Conservation (phyloP, 2,113 vertebrate genomes). For the Sorex fumeus region DNA sequence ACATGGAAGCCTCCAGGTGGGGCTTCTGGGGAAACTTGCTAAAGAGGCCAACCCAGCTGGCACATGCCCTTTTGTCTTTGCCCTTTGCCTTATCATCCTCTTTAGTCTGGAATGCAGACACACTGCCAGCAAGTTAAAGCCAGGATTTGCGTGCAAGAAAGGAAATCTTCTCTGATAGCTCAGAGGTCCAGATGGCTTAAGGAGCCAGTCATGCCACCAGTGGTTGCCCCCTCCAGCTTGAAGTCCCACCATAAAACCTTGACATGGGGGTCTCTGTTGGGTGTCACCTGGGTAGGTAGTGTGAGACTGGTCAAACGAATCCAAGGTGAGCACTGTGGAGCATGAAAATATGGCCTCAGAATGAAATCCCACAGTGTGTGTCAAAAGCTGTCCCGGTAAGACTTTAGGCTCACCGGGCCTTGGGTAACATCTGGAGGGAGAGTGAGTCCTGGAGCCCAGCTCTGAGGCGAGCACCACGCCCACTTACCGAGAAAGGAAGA, state of each 20-base stretch:
- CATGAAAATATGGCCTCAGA: background rate
- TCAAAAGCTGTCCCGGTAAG: background rate
- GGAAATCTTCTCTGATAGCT: background rate
- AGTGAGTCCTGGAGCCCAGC: background rate
- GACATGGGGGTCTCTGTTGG: background rate
- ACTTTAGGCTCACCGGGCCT: no score
- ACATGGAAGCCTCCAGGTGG: background rate
- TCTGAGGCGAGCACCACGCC: background rate
- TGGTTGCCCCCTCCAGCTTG: background rate
- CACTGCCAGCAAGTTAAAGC: background rate
- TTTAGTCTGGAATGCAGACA: background rate
- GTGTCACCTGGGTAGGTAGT: no score
- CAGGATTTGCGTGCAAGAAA: background rate
- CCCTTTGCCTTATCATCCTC: background rate
- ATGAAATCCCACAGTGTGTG: background rate
- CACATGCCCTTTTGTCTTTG: background rate
- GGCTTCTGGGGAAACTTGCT: constrained; percentile 10
- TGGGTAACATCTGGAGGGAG: background rate
- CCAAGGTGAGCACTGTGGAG: background rate
- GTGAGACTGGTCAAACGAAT: background rate
- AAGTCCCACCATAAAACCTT: background rate
- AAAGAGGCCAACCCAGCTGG: background rate
- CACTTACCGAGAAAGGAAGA: constrained; percentile 57
- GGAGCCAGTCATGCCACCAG: background rate
- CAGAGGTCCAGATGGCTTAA: background rate